Conservation (phyloP, 2,113 vertebrate genomes). For the Salvator merianae region DNA sequence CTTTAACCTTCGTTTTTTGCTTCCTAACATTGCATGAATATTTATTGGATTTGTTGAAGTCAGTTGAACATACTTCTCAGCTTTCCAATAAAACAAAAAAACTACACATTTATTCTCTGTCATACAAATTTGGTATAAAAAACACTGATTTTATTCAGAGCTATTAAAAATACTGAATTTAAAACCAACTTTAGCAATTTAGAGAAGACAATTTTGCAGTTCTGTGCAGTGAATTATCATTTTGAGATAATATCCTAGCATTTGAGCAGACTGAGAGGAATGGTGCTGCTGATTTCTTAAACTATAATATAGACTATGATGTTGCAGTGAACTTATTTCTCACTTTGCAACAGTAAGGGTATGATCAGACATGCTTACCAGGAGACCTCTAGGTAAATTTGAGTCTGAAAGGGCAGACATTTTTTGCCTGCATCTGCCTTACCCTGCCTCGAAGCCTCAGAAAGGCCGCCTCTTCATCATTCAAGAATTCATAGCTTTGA, state of each 20-base stretch:
- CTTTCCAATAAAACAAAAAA: conserved; percentile 27
- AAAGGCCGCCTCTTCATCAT: too few species aligned
- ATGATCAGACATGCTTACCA: too few species aligned
- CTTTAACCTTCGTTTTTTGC: conserved; percentile 60
- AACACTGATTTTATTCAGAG: conserved; percentile 23
- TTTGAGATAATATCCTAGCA: neutral
- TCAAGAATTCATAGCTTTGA: too few species aligned
- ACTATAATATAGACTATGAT: conserved; percentile 50
- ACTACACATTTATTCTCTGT: neutral
- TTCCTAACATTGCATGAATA: conserved; percentile 70
- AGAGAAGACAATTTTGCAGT: neutral
- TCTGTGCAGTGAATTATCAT: neutral
- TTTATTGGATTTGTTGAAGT: conserved; percentile 3
- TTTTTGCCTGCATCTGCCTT: too few species aligned
- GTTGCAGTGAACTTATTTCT: conserved; percentile 65
- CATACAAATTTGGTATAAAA: conserved; percentile 17
- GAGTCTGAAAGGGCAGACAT: too few species aligned
- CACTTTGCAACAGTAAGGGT: conserved; percentile 75
- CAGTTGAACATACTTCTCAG: conserved; percentile 72
- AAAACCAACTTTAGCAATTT: conserved; percentile 8
- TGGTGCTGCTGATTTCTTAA: conserved; percentile 53
- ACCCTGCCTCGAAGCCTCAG: too few species aligned
- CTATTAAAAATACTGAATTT: conserved; percentile 15
- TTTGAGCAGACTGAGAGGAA: conserved; percentile 73
- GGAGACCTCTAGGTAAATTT: too few species aligned